phyloP scores from a whole-genome alignment of 2,113 vertebrate genomes.

The Colossoma macropomum region DNA sequence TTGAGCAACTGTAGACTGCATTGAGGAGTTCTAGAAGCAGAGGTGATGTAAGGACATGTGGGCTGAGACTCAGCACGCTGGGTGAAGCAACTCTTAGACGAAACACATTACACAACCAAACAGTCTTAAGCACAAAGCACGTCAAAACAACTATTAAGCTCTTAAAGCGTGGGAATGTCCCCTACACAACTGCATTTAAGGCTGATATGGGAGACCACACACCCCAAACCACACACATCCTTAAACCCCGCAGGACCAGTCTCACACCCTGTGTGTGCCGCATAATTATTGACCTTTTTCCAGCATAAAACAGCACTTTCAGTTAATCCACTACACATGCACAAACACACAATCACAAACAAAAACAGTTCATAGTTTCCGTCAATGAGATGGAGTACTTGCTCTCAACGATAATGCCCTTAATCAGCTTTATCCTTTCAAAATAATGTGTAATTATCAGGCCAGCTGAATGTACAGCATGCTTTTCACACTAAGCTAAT shows the following conservation, averaged over 20 bases:
- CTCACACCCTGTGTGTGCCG: conserved; percentile 35
- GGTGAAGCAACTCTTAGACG: neutral
- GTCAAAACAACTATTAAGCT: conserved; percentile 34
- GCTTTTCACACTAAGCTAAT: neutral
- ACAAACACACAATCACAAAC: conserved; percentile 27
- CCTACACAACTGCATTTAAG: conserved; percentile 16
- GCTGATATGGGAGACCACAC: neutral
- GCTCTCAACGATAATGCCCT: neutral
- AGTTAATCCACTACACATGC: conserved; percentile 26
- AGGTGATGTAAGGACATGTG: conserved; percentile 11
- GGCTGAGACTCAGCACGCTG: neutral
- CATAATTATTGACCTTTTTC: conserved; percentile 42
- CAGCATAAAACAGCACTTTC: conserved; percentile 33
- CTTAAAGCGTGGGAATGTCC: conserved; percentile 28
- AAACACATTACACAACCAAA: neutral
- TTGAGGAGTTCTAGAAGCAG: neutral
- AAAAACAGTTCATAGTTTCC: neutral
- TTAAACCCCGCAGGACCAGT: conserved; percentile 15
- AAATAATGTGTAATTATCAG: neutral
- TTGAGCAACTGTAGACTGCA: neutral
- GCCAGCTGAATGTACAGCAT: neutral
- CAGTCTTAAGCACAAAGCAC: conserved; percentile 21
- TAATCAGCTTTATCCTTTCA: conserved; percentile 10
- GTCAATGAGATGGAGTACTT: neutral
- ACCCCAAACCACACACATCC: conserved; percentile 22